These are phyloP conservation scores for Platysteira castanea DNA, from an alignment of 2,113 vertebrate species.

Conservation along the genomic window DNA sequence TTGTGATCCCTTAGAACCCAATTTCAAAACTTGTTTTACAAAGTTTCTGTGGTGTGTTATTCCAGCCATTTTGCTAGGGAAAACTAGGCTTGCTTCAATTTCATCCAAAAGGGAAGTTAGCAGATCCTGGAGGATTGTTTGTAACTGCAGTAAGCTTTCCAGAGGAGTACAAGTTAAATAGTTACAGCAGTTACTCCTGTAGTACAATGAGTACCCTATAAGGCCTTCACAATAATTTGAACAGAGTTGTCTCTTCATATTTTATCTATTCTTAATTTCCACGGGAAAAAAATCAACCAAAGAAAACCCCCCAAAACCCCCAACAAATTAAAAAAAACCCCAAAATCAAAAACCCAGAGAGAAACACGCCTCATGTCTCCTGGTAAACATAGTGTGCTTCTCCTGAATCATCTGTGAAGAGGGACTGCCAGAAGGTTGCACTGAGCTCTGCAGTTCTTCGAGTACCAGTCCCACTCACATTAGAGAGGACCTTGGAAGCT, in stretches of 20 bases:
- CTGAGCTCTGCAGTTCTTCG: background rate
- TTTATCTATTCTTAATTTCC: background rate
- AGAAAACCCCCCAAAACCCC: background rate
- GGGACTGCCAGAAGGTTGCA: background rate
- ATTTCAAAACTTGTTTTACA: background rate
- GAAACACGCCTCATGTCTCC: background rate
- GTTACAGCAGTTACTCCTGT: background rate
- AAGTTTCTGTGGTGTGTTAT: background rate
- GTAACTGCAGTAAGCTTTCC: background rate
- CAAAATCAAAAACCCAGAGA: background rate
- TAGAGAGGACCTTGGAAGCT: background rate
- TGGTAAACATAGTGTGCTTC: background rate
- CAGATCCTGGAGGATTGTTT: background rate
- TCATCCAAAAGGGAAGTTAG: background rate
- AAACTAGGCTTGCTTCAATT: background rate
- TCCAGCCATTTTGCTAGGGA: background rate
- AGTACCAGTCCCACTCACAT: background rate
- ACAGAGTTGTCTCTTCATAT: background rate
- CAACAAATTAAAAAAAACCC: background rate
- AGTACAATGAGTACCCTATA: background rate
- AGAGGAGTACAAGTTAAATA: background rate
- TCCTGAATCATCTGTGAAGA: background rate
- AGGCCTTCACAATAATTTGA: background rate
- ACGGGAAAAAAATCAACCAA: background rate
- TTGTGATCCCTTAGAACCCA: background rate